These are phyloP conservation scores for Hylyphantes graminicola DNA, from an alignment of 1,140 invertebrate species.

Conservation along the genomic window DNA sequence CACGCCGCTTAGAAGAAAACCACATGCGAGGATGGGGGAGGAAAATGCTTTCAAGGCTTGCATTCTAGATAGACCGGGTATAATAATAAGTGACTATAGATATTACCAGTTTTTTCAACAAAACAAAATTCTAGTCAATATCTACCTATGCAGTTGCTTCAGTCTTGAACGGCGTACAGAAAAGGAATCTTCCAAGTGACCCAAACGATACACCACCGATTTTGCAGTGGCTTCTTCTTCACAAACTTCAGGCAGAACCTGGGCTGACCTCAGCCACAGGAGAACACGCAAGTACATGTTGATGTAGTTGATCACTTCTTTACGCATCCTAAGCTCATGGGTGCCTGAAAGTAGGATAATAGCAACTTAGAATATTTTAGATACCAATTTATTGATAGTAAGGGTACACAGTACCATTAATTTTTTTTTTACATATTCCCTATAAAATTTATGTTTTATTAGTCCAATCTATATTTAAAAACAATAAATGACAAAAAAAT, in stretches of 20 bases:
- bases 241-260: conserved; percentile 78
- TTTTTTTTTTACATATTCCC: too few relatives aligned
- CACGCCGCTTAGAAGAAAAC: too few relatives aligned
- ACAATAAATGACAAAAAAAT: neutral
- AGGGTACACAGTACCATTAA: neutral
- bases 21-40: too few relatives aligned
- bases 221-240: conserved; percentile 66
- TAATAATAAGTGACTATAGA: too few relatives aligned
- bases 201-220: conserved; percentile 73
- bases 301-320: conserved; percentile 75
- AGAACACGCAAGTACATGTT: conserved; percentile 82
- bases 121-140: too few relatives aligned
- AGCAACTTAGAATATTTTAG: neutral
- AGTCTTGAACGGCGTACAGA: conserved; percentile 67
- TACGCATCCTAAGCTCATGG: conserved; percentile 69
- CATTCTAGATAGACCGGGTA: too few relatives aligned
- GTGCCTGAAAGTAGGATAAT: conserved; percentile 6
- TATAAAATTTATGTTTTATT: too few relatives aligned
- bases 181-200: conserved; percentile 72
- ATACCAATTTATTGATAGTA: neutral
- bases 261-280: conserved; percentile 81
- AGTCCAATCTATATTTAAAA: neutral
- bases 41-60: too few relatives aligned
- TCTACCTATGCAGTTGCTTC: conserved; percentile 63
- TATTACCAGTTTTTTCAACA: too few relatives aligned